A percentile compares a stretch with the other conserved stretches of the same genome.
phyloP scores from a whole-genome alignment of 2,888 invertebrate species.

The Euproctis similis region DNA sequence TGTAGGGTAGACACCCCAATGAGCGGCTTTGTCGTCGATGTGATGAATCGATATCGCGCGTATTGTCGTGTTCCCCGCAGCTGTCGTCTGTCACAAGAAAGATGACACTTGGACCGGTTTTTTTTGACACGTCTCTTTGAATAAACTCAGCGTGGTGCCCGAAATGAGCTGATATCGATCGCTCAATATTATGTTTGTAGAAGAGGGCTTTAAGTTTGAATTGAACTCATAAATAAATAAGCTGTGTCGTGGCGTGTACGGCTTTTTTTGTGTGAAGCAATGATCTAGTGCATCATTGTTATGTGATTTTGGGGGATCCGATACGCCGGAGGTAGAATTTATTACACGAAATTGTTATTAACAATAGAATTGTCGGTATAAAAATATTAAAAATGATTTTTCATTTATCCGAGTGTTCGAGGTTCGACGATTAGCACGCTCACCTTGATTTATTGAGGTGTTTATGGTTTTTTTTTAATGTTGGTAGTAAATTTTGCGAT shows the following conservation, averaged over 20 bases:
- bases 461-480: constrained; percentile 16
- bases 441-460: constrained; percentile 22
- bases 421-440: constrained; percentile 32
- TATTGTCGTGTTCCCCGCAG: constrained; percentile 63
- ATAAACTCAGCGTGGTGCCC: constrained; percentile 49
- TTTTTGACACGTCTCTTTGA: constrained; percentile 64
- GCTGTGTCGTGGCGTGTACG: constrained; percentile 64
- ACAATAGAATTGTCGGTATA: constrained; percentile 30
- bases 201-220: constrained; percentile 62
- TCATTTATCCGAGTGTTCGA: constrained; percentile 27
- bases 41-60: constrained; percentile 63
- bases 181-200: constrained; percentile 55
- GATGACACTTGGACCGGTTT: constrained; percentile 63
- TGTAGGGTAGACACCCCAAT: constrained; percentile 51
- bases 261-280: constrained; percentile 53
- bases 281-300: constrained; percentile 60
- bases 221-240: constrained; percentile 72
- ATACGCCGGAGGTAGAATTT: constrained; percentile 42
- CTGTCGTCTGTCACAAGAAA: constrained; percentile 65
- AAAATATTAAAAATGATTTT: constrained; percentile 32
- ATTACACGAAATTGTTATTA: constrained; percentile 34
- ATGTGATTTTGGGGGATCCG: constrained; percentile 49
- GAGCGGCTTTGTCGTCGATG: constrained; percentile 49
- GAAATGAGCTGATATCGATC: constrained; percentile 72
- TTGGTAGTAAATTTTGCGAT: constrained; percentile 14